phyloP scores from a whole-genome alignment of 2,113 vertebrate species.

The Bufo gargarizans region DNA sequence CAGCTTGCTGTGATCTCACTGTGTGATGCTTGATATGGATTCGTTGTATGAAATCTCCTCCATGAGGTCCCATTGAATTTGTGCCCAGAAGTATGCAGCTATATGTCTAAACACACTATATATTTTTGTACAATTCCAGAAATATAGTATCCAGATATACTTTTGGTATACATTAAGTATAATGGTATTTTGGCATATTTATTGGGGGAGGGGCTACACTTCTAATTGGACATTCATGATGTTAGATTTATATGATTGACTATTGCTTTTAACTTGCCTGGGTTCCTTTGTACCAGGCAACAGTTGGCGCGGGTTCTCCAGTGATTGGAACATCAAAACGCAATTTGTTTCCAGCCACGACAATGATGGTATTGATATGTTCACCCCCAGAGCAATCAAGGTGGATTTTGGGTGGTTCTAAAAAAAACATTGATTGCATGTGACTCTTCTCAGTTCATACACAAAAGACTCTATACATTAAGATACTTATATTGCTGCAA shows the following conservation, averaged over 20 bases:
- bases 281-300: conserved; percentile 80
- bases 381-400: conserved; percentile 81
- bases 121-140: too few relatives aligned
- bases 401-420: conserved; percentile 91
- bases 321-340: conserved; percentile 84
- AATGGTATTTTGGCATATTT: too few relatives aligned
- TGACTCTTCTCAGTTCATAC: not conserved
- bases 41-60: too few relatives aligned
- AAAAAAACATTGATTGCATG: not conserved
- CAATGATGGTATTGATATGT: conserved; percentile 77
- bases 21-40: too few relatives aligned
- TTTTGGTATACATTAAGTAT: too few relatives aligned
- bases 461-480: not conserved
- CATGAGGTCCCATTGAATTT: too few relatives aligned
- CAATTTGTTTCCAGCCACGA: conserved; percentile 90
- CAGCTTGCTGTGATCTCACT: too few relatives aligned
- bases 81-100: too few relatives aligned
- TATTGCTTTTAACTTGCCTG: conserved; percentile 63
- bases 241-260: not conserved
- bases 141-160: too few relatives aligned
- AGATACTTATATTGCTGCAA: not conserved
- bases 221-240: not conserved
- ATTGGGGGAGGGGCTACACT: not conserved
- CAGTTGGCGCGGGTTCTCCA: conserved; percentile 82
- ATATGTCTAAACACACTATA: too few relatives aligned